Conservation (phyloP, 2,888 invertebrate genomes). For the Platycnemis pennipes region DNA sequence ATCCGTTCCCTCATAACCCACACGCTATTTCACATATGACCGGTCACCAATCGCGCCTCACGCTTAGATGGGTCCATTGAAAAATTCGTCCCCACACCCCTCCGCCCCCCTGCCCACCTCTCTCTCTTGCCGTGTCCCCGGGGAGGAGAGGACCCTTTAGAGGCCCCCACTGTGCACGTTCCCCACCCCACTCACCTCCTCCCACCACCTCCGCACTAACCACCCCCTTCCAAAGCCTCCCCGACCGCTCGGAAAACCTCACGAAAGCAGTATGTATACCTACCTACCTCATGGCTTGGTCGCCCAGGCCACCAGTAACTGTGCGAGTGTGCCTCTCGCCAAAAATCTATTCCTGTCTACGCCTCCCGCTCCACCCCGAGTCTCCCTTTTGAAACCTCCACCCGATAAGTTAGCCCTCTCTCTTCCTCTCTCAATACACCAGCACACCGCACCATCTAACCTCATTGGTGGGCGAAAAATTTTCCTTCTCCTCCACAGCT, state of each 20-base stretch:
- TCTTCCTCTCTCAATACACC: neutral
- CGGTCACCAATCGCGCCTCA: constrained; percentile 84
- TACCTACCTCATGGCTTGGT: neutral
- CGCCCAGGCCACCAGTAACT: neutral
- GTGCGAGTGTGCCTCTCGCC: neutral
- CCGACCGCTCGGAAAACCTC: neutral
- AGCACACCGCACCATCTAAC: neutral
- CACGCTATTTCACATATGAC: constrained; percentile 85
- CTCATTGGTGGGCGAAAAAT: neutral
- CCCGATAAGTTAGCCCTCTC: too few relatives aligned
- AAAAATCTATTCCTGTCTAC: constrained; percentile 1
- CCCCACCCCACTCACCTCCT: constrained; percentile 2
- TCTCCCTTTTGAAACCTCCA: neutral
- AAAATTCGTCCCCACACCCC: constrained; percentile 72
- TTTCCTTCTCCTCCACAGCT: neutral
- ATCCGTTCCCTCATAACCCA: constrained; percentile 74
- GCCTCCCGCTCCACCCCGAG: neutral
- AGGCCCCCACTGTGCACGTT: neutral
- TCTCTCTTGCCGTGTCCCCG: neutral
- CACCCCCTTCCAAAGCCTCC: neutral
- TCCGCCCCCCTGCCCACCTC: constrained; percentile 19
- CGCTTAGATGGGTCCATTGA: constrained; percentile 84
- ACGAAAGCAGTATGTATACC: neutral
- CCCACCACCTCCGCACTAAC: neutral
- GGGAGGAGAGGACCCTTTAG: neutral